Evolutionary conservation across 2,888 invertebrate species (phyloP).

Genomic region (Melangyna quadrimaculata): DNA sequence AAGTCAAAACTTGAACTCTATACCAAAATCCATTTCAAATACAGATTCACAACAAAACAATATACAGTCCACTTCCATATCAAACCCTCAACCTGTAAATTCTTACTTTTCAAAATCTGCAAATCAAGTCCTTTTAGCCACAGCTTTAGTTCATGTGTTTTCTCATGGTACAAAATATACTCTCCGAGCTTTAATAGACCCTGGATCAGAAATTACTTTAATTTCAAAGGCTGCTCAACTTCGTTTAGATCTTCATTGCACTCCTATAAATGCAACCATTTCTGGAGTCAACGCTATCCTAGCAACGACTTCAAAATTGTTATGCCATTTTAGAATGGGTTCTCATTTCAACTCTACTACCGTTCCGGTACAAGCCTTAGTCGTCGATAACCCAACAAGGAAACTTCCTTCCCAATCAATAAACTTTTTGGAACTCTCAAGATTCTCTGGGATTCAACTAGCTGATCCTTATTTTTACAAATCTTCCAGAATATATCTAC

Average conservation of each 20-base stretch:
- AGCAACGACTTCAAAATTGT: neutral
- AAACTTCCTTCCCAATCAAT: neutral
- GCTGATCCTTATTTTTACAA: conserved; percentile 19
- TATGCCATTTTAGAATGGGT: conserved; percentile 1
- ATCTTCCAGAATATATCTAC: conserved; percentile 7
- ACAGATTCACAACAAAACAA: neutral
- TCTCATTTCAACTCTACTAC: too few relatives aligned
- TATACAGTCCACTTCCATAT: neutral
- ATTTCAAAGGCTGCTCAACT: conserved; percentile 1
- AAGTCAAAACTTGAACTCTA: neutral
- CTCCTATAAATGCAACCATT: neutral
- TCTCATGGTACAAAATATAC: too few relatives aligned
- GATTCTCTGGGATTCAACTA: neutral
- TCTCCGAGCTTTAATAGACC: conserved; percentile 24
- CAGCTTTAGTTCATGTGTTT: neutral
- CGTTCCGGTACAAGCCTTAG: conserved; percentile 17
- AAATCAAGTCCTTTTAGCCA: too few relatives aligned
- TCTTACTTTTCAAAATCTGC: neutral
- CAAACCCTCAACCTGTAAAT: neutral
- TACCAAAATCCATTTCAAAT: neutral
- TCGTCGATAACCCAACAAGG: conserved; percentile 26
- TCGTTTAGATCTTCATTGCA: neutral
- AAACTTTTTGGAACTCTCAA: neutral
- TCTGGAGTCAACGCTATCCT: conserved; percentile 1
- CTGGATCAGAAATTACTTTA: conserved; percentile 9